Evolutionary conservation across 2,113 vertebrate species (phyloP), one percentile per base, ranked within the genome.

Genomic region (Caranx melampygus): DNA sequence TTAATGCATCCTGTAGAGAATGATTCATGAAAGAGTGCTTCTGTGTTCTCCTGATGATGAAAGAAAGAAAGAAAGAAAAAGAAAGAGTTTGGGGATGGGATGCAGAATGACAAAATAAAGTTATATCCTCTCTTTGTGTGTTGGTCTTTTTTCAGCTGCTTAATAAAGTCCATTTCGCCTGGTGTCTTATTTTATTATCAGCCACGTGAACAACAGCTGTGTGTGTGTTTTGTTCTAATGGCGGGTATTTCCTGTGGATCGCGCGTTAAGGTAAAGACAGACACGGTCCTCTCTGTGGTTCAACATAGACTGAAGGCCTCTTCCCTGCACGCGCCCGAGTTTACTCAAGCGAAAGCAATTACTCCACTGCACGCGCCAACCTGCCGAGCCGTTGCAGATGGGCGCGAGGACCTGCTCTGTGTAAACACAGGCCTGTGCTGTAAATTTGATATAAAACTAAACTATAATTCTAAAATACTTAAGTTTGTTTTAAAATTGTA

Each of bases 161-260:
- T 5, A 93, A 92, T 92, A 94, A 94, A 92, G n/a, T 18, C 45
- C 2, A 8, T 70, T 78, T 81, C 71, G 79, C 70, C 78, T 91
- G 47, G 89, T 88, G 62, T 92, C 20, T 61, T 89, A 0, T 15
- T 3, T 11, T 58, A 2, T 59, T 31, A 10, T 61, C 5, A 7
- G 33, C 54, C 7, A 40, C 5, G 6, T 40, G 10, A 34, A 31
- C 21, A 58, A n/a, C 45, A 26, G 6, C 1, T 64, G 11, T 55
- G 31, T 58, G 21, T 47, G 26, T 26, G 42, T 11, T 40, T 34
- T 7, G 1, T 51, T 10, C 3, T 52, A 52, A 8, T 8, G 16
- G 44, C 13, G 2, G 15, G n/a, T 52, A n/a, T 62, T 26, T 20
- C 6, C 3, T 55, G 55, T 35, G 21, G 5, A 40, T 42, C 6